Percentiles rank a stretch among this genome's conserved stretches.
Conservation (phyloP, 2,888 invertebrate genomes). For the Trichogramma evanescens region DNA sequence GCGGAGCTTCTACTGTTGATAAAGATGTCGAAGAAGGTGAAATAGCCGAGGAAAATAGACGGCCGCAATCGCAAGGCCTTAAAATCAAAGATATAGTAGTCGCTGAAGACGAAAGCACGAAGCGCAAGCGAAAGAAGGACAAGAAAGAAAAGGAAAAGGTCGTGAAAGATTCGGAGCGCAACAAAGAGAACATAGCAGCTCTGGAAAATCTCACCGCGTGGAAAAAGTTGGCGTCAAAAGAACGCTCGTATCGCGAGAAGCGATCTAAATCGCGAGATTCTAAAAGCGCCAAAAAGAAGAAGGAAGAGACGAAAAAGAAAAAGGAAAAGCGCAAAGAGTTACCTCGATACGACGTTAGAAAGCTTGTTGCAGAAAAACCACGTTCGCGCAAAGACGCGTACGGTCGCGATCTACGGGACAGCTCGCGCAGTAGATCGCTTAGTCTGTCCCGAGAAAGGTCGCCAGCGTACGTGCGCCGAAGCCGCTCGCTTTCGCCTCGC, state of each 20-base stretch:
- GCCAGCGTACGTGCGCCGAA: slow-evolving; percentile 37
- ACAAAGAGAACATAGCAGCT: slow-evolving; percentile 50
- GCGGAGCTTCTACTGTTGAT: slow-evolving; percentile 33
- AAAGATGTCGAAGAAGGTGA: slow-evolving; percentile 45
- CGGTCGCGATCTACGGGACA: slow-evolving; percentile 60
- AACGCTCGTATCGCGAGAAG: slow-evolving; percentile 69
- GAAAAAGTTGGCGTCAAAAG: slow-evolving; percentile 69
- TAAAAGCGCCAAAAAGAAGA: slow-evolving; percentile 39
- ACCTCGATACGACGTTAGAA: slow-evolving; percentile 76
- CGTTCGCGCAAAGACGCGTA: slow-evolving; percentile 66
- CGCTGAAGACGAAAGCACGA: slow-evolving; percentile 24
- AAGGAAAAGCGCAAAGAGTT: slow-evolving; percentile 69
- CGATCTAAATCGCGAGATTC: slow-evolving; percentile 44
- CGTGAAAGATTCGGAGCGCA: slow-evolving; percentile 47
- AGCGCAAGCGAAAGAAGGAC: slow-evolving; percentile 46
- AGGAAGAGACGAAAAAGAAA: slow-evolving; percentile 43
- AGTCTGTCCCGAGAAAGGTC: slow-evolving; percentile 38
- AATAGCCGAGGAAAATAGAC: slow-evolving; percentile 30
- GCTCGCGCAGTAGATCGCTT: slow-evolving; percentile 33
- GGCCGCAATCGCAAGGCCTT: slow-evolving; percentile 28
- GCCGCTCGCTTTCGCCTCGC: slow-evolving; percentile 6
- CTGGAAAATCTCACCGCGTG: slow-evolving; percentile 52
- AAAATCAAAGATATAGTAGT: slow-evolving; percentile 35
- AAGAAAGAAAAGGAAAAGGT: slow-evolving; percentile 51
- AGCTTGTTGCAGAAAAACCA: slow-evolving; percentile 65